Percentiles rank a stretch among this genome's conserved stretches.
phyloP scores from a whole-genome alignment of 2,888 invertebrate genomes.

The Saturnia pavonia region DNA sequence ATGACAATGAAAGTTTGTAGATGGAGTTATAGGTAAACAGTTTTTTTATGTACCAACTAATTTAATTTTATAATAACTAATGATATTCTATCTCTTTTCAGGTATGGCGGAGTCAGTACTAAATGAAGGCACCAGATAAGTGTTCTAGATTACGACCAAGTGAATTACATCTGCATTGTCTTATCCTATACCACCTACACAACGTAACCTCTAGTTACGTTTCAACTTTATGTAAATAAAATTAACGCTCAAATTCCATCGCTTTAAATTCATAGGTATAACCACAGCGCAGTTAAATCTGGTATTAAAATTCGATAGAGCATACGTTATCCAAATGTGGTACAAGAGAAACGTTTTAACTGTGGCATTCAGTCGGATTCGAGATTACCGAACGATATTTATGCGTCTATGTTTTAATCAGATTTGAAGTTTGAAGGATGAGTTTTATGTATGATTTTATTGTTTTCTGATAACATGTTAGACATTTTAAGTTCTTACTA shows the following conservation, averaged over 20 bases:
- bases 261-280: conserved; percentile 18
- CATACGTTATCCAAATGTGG: conserved; percentile 65
- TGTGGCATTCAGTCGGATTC: conserved; percentile 33
- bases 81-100: conserved; percentile 31
- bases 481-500: conserved; percentile 1
- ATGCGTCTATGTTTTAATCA: conserved; percentile 20
- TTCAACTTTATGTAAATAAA: background rate
- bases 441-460: conserved; percentile 14
- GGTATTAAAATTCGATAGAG: conserved; percentile 74
- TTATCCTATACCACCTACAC: conserved; percentile 18
- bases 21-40: background rate
- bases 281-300: conserved; percentile 63
- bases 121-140: conserved; percentile 26
- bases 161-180: conserved; percentile 28
- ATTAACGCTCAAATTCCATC: conserved; percentile 23
- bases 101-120: conserved; percentile 29
- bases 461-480: conserved; percentile 2
- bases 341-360: conserved; percentile 76
- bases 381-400: conserved; percentile 34
- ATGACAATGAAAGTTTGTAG: background rate
- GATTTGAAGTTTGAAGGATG: conserved; percentile 10
- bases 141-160: conserved; percentile 25
- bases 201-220: background rate
- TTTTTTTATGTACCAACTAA: conserved; percentile 6
- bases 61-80: conserved; percentile 14